These are phyloP conservation scores for Triops cancriformis DNA, from an alignment of 1,140 invertebrate genomes.

Conservation along the genomic window DNA sequence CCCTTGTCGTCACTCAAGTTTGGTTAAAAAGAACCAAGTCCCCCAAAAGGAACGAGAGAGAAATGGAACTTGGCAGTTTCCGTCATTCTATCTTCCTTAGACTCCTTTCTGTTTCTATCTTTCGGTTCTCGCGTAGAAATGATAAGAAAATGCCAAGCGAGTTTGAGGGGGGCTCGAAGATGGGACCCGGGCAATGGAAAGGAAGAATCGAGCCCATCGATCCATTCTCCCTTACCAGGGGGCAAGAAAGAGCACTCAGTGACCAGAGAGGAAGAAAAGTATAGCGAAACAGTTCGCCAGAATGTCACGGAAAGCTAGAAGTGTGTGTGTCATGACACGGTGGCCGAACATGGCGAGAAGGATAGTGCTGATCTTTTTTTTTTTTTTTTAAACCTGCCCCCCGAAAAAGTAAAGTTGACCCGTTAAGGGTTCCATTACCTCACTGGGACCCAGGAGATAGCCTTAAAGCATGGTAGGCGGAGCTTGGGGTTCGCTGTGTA, in stretches of 20 bases:
- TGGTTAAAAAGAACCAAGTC: not conserved
- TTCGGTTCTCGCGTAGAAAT: not conserved
- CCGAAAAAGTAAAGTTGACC: not conserved
- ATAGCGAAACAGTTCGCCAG: not conserved
- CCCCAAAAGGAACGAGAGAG: too few species aligned
- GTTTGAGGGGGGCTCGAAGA: not conserved
- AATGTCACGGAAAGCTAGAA: not conserved
- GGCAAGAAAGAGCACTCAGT: not conserved
- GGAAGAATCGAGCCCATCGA: not conserved
- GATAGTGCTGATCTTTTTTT: not conserved
- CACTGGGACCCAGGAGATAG: not conserved
- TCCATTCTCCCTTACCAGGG: not conserved
- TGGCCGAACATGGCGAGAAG: not conserved
- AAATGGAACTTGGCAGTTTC: not conserved
- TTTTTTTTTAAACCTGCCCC: not conserved
- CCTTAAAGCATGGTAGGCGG: not conserved
- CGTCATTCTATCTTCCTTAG: not conserved
- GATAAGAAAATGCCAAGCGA: not conserved
- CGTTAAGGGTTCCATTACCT: not conserved
- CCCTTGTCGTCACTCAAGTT: not conserved
- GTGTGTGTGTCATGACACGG: conserved; percentile 3
- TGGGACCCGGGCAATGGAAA: not conserved
- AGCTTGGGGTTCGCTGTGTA: not conserved
- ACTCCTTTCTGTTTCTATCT: not conserved
- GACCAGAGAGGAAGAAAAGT: not conserved